phyloP scores from a whole-genome alignment of 2,113 vertebrate genomes.

The Pyrgilauda ruficollis region DNA sequence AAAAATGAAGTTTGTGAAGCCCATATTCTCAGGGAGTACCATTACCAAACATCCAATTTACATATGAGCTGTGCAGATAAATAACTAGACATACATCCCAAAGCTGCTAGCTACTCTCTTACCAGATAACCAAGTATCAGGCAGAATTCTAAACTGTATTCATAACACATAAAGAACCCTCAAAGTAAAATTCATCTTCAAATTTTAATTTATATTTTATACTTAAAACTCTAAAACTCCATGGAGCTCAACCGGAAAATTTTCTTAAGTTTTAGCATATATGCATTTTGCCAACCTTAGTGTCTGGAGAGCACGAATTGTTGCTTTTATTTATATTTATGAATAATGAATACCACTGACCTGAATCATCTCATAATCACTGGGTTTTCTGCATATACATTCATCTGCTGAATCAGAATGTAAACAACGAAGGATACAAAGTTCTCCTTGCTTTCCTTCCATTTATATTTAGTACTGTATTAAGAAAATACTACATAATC shows the following conservation, averaged over 20 bases:
- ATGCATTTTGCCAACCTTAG: not conserved
- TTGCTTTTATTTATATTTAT: constrained; percentile 13
- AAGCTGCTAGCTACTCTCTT: not conserved
- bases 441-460: not conserved
- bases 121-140: not conserved
- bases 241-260: not conserved
- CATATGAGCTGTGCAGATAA: not conserved
- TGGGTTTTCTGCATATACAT: not conserved
- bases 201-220: not conserved
- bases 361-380: not conserved
- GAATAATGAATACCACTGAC: not conserved
- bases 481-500: not conserved
- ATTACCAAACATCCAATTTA: constrained; percentile 3
- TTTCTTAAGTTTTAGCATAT: not conserved
- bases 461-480: not conserved
- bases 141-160: not conserved
- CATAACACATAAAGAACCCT: not conserved
- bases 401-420: not conserved
- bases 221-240: not conserved
- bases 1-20: not conserved
- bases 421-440: not conserved
- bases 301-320: not conserved
- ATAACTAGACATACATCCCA: not conserved
- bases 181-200: not conserved
- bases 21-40: not conserved